A percentile compares a stretch with the other conserved stretches of the same genome.
phyloP scores from a whole-genome alignment of 2,113 vertebrate species.

The Chloebia gouldiae region DNA sequence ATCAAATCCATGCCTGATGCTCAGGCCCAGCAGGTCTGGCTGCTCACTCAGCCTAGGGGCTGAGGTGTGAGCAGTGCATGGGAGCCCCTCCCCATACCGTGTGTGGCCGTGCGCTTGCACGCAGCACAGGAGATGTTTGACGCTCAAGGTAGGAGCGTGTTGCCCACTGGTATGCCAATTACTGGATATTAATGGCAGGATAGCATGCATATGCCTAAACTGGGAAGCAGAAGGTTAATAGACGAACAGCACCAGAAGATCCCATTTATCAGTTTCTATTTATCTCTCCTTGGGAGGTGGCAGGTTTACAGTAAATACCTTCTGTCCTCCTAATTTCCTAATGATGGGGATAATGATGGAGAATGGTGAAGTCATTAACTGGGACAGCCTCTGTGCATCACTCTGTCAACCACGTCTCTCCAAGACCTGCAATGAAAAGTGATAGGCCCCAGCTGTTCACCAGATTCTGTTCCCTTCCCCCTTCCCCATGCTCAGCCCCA shows the following conservation, averaged over 20 bases:
- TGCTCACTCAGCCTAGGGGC: not conserved
- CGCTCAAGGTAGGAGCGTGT: slow-evolving; percentile 55
- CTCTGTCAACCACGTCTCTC: slow-evolving; percentile 94
- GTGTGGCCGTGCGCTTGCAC: not conserved
- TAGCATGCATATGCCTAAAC: slow-evolving; percentile 88
- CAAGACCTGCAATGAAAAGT: slow-evolving; percentile 92
- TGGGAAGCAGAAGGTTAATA: slow-evolving; percentile 98
- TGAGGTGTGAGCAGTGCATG: not conserved
- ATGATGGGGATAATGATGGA: slow-evolving; percentile 99
- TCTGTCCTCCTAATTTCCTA: slow-evolving; percentile 99
- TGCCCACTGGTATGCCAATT: slow-evolving; percentile 81
- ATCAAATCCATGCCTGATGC: not conserved
- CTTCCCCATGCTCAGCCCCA: slow-evolving; percentile 37
- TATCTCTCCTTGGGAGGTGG: slow-evolving; percentile 99
- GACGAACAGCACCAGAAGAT: slow-evolving; percentile 90
- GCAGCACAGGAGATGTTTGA: not conserved
- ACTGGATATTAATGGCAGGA: slow-evolving; percentile 94
- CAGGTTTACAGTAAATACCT: slow-evolving; percentile 99
- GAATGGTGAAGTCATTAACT: slow-evolving; percentile 99
- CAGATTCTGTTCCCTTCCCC: slow-evolving; percentile 67
- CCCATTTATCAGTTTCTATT: slow-evolving; percentile 99
- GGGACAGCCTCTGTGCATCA: slow-evolving; percentile 97
- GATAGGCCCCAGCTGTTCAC: slow-evolving; percentile 95
- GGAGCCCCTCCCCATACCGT: not conserved
- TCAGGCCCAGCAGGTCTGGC: not conserved